These are phyloP conservation scores for Pimephales promelas DNA, from an alignment of 2,113 vertebrate genomes.

Conservation along the genomic window DNA sequence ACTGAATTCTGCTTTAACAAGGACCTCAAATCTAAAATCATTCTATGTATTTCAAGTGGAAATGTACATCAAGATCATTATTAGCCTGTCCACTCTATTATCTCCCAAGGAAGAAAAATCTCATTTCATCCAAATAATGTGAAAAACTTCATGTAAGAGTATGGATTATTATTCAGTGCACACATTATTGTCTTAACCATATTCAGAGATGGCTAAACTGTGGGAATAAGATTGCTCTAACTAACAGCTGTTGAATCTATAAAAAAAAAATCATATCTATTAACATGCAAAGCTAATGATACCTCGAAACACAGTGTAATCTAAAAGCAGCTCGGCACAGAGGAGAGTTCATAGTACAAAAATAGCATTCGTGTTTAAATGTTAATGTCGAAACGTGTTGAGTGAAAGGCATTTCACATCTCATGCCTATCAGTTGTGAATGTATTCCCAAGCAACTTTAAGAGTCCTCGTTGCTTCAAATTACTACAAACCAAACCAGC, in stretches of 20 bases:
- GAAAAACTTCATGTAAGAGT: not conserved
- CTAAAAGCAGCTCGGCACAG: not conserved
- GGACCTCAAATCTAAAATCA: not conserved
- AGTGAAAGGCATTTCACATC: not conserved
- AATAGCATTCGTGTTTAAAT: not conserved
- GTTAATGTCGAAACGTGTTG: not conserved
- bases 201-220: not conserved
- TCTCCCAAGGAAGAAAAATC: not conserved
- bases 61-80: slow-evolving; percentile 15
- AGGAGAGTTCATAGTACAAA: not conserved
- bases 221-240: not conserved
- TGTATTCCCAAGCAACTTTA: not conserved
- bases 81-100: not conserved
- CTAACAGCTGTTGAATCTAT: not conserved
- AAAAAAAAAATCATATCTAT: not conserved
- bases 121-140: not conserved
- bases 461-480: not conserved
- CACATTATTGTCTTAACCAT: not conserved
- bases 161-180: not conserved
- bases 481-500: not conserved
- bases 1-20: not conserved
- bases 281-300: not conserved
- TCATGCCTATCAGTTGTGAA: not conserved
- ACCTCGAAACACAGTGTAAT: not conserved
- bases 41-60: not conserved